Evolutionary conservation across 2,888 invertebrate species (phyloP), one percentile per base, ranked within the genome.

Genomic region (Notocelia uddmanniana): DNA sequence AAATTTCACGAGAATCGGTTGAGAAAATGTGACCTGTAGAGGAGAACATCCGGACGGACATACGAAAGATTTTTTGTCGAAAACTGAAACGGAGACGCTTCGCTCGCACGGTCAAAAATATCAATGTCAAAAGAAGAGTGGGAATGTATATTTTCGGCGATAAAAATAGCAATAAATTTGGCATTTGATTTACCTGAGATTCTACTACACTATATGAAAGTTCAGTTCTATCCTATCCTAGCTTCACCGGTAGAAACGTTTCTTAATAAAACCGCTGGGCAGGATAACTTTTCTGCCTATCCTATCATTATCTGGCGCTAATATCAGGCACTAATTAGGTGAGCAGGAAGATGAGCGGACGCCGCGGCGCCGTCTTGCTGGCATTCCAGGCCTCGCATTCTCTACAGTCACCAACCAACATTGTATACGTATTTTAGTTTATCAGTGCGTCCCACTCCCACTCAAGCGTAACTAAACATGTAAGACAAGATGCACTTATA

Each of bases 331-430:
- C 10, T 45, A 50, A 60, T 68, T 18, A 71, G 71, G 66, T 54
- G 23, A 67, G 31, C 71, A 67, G 71, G 71, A 71, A 71, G 71
- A 74, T 70, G 71, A 89, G 86, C 84, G 84, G 85, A 85, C 89
- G 88, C 87, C 76, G 80, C 74, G 76, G 74, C 75, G 45, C 45
- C 45, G 3, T 45, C 45, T 15, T n/a, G n/a, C n/a, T n/a, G 45
- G 45, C 45, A 45, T 45, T 45, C 45, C 45, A 45, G 45, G n/a
- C 8, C n/a, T 6, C n/a, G 45, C 45, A 45, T 45, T 45, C 45
- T 45, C 8, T n/a, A n/a, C n/a, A n/a, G n/a, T n/a, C n/a, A n/a
- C n/a, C 45, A n/a, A 45, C 45, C 45, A 45, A 45, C 45, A 45
- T 45, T n/a, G 8, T n/a, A 45, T 45, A 45, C 45, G 45, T 45